Percentiles rank a stretch among this genome's conserved stretches.
These are phyloP conservation scores for Nyctibius bracteatus DNA, from an alignment of 2,113 vertebrate genomes.

Conservation along the genomic window DNA sequence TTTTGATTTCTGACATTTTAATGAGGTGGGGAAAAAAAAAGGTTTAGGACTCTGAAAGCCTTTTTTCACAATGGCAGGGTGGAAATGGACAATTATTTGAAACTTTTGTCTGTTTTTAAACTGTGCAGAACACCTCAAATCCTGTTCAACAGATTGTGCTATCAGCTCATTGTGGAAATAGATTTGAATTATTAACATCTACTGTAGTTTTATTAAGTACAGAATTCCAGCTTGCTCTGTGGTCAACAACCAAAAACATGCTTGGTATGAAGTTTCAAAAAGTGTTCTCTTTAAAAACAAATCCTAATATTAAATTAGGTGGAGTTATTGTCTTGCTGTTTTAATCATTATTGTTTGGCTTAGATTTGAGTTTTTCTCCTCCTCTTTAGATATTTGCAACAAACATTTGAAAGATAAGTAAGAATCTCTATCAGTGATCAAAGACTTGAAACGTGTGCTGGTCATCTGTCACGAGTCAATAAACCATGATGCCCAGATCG, in stretches of 20 bases:
- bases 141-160: not conserved
- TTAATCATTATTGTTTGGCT: not conserved
- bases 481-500: not conserved
- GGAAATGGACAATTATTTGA: not conserved
- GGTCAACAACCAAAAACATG: not conserved
- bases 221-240: not conserved
- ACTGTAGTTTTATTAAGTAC: not conserved
- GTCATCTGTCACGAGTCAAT: not conserved
- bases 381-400: not conserved
- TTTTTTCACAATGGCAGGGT: not conserved
- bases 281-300: not conserved
- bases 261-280: not conserved
- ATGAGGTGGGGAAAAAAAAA: accelerated
- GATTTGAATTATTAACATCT: not conserved
- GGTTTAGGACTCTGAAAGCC: not conserved
- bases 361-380: not conserved
- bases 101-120: not conserved
- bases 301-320: not conserved
- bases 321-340: not conserved
- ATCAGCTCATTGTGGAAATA: not conserved
- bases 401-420: not conserved
- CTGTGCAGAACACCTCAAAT: not conserved
- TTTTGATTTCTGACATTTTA: not conserved
- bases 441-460: not conserved
- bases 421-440: conserved; percentile 16